These are phyloP conservation scores for Odontophorus gujanensis DNA, from an alignment of 2,113 vertebrate genomes.

Conservation along the genomic window DNA sequence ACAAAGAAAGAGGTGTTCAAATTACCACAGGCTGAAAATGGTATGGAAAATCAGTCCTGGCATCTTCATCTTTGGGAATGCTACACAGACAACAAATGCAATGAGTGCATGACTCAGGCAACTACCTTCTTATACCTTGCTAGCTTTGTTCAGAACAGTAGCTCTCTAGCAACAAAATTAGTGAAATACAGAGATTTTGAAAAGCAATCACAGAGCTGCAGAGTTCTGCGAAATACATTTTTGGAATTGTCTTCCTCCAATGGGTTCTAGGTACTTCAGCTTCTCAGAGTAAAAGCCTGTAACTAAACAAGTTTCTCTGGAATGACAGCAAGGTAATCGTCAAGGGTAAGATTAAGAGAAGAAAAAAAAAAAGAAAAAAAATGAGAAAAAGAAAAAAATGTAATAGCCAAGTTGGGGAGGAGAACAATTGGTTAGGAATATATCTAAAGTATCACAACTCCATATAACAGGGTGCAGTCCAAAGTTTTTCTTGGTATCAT, in stretches of 20 bases:
- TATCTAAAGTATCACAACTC: background rate
- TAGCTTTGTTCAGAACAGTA: background rate
- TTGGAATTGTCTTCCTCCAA: background rate
- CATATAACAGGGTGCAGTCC: background rate
- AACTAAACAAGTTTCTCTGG: background rate
- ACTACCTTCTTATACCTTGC: background rate
- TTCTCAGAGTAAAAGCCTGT: background rate
- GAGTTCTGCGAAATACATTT: rapidly evolving
- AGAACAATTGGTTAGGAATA: background rate
- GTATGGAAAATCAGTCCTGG: background rate
- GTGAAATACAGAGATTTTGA: background rate
- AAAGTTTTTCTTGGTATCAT: background rate
- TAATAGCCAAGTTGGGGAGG: background rate
- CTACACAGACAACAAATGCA: background rate
- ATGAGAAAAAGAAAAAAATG: background rate
- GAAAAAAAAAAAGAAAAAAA: background rate
- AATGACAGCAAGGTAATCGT: background rate
- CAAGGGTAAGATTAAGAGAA: background rate
- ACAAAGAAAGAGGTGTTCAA: background rate
- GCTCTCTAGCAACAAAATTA: background rate
- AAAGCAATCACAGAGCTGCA: background rate
- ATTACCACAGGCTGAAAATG: background rate
- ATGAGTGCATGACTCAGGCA: rapidly evolving
- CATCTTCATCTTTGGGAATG: background rate
- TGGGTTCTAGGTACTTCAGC: background rate